phyloP scores from a whole-genome alignment of 2,113 vertebrate genomes.

The rabbit (Oryctolagus cuniculus) region DNA sequence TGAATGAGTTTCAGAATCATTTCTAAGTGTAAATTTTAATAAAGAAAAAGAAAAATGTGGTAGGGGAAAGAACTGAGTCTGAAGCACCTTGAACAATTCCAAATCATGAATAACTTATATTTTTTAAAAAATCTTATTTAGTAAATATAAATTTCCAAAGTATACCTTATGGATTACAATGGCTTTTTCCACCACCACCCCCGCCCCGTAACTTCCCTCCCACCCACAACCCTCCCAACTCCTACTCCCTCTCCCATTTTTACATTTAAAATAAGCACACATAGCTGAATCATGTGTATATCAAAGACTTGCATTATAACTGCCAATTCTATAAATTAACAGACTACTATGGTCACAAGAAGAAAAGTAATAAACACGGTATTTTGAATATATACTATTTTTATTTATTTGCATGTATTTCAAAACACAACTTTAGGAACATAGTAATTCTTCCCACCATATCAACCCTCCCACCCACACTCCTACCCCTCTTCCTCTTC shows the following conservation, averaged over 20 bases:
- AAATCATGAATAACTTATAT: constrained; percentile 18
- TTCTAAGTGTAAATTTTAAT: constrained; percentile 46
- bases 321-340: neutral
- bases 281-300: neutral
- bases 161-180: too few species aligned
- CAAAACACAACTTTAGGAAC: too few species aligned
- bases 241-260: too few species aligned
- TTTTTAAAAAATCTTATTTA: too few species aligned
- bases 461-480: too few species aligned
- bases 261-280: neutral
- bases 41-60: neutral
- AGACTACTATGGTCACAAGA: neutral
- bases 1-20: constrained; percentile 49
- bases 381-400: neutral
- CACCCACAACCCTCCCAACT: too few species aligned
- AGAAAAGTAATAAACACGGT: constrained; percentile 12
- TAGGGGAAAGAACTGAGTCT: neutral
- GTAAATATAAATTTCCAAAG: too few species aligned
- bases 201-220: too few species aligned
- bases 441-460: too few species aligned
- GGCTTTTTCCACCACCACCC: too few species aligned
- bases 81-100: neutral
- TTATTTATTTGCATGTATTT: too few species aligned
- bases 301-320: neutral
- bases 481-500: too few species aligned